Evolutionary conservation across 2,888 invertebrate genomes (phyloP), one percentile per base, ranked within the genome.

Genomic region (Phlogophora meticulosa): DNA sequence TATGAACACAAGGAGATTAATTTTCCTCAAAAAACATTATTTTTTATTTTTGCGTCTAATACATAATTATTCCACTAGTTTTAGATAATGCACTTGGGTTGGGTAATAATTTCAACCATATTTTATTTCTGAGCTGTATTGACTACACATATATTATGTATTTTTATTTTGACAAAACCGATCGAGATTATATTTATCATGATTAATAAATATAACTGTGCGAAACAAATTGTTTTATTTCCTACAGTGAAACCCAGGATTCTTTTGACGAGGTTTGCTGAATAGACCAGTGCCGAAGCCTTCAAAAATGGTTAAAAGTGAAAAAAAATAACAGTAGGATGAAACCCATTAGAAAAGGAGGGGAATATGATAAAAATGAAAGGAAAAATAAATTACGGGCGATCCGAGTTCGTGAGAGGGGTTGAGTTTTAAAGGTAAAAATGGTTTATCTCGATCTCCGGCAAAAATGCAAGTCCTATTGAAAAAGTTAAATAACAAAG

Each of bases 111-210:
- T 76, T 70, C 72, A 72, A 72, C 76, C 72, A 59, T 78, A 73
- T 78, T 70, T 70, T 64, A 74, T 76, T 72, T 76, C 7, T 20
- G 53, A 67, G 58, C 13, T 67, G 17, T 59, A 60, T 72, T n/a
- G 13, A 34, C 48, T 64, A 51, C 55, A 65, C 40, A 63, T 46
- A 40, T 63, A 51, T 38, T 62, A 74, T 75, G 78, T 83, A 73
- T 67, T 62, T 63, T 73, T 76, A 66, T 76, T 76, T 74, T 60
- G 48, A 83, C 77, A 84, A 82, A 85, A 88, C 88, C 85, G 76
- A 87, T 91, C 83, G 90, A 92, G 89, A 91, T 92, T 92, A 85
- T 91, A 90, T 90, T 88, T 89, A 88, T 85, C 86, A 85, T 87
- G 82, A 85, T 43, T 86, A 90, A 90, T 89, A 89, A 90, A 90